phyloP scores from a whole-genome alignment of 1,140 invertebrate species.

The Drosophila pruinosa region DNA sequence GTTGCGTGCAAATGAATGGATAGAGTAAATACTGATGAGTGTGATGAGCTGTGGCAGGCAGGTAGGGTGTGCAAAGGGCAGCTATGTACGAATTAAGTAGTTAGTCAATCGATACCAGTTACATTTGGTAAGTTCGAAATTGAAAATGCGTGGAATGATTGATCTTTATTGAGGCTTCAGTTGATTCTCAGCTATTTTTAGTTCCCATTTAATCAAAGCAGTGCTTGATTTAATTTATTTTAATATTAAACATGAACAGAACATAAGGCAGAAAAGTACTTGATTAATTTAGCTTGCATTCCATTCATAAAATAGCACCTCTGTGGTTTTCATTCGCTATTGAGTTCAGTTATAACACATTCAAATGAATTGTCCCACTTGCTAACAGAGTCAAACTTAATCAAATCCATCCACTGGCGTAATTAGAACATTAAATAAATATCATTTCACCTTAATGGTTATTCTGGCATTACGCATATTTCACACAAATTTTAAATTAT shows the following conservation, averaged over 20 bases:
- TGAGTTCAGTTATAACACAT: background rate
- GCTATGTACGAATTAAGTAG: background rate
- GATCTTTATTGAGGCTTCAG: background rate
- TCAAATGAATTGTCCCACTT: background rate
- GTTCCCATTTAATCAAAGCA: background rate
- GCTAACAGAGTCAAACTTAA: conserved; percentile 16
- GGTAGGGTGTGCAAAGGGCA: background rate
- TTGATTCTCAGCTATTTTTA: background rate
- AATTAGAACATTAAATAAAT: conserved; percentile 42
- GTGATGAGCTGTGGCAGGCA: background rate
- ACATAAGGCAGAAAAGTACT: too few relatives aligned
- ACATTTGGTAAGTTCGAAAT: background rate
- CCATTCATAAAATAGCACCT: background rate
- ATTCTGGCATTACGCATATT: conserved; percentile 17
- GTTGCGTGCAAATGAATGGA: conserved; percentile 28
- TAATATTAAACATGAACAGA: too few relatives aligned
- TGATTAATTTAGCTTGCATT: background rate
- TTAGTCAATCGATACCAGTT: conserved; percentile 15
- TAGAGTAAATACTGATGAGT: conserved; percentile 11
- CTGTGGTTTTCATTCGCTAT: background rate
- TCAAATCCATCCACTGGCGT: conserved; percentile 19
- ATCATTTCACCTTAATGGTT: conserved; percentile 38
- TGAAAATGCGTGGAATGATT: conserved; percentile 3
- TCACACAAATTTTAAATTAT: conserved; percentile 44
- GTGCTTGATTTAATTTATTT: too few relatives aligned